Evolutionary conservation across 92 coral and sea anemone species (phyloP).

Genomic region (Galaxea fascicularis): DNA sequence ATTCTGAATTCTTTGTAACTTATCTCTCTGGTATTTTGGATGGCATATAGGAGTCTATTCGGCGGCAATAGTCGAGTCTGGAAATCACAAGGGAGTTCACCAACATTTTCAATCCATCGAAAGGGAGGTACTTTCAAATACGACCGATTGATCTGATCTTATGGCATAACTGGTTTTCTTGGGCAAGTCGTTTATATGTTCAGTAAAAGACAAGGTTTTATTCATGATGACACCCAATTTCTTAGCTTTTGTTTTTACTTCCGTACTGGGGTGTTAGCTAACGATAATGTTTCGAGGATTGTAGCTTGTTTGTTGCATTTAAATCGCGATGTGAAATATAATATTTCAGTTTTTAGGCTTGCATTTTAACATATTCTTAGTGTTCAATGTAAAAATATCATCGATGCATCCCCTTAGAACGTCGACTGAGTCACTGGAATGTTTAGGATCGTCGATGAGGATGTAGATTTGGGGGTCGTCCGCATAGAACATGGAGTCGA

Average conservation of each 20-base stretch:
- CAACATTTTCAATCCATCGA: too few relatives aligned
- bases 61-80: neutral
- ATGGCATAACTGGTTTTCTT: neutral
- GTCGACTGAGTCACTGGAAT: too few relatives aligned
- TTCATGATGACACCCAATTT: too few relatives aligned
- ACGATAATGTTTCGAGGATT: too few relatives aligned
- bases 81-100: neutral
- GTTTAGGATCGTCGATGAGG: too few relatives aligned
- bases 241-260: neutral
- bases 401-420: neutral
- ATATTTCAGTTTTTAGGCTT: neutral
- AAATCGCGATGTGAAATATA: too few relatives aligned
- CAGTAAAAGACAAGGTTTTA: too few relatives aligned
- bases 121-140: neutral
- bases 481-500: too few relatives aligned
- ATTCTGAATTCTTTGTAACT: neutral
- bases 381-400: neutral
- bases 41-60: neutral
- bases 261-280: too few relatives aligned
- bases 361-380: slow-evolving; percentile 7
- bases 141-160: neutral
- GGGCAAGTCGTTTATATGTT: neutral
- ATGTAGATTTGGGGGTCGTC: too few relatives aligned
- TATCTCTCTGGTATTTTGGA: neutral
- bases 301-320: too few relatives aligned